phyloP scores from a whole-genome alignment of 2,113 vertebrate genomes.

The Jaculus jaculus region DNA sequence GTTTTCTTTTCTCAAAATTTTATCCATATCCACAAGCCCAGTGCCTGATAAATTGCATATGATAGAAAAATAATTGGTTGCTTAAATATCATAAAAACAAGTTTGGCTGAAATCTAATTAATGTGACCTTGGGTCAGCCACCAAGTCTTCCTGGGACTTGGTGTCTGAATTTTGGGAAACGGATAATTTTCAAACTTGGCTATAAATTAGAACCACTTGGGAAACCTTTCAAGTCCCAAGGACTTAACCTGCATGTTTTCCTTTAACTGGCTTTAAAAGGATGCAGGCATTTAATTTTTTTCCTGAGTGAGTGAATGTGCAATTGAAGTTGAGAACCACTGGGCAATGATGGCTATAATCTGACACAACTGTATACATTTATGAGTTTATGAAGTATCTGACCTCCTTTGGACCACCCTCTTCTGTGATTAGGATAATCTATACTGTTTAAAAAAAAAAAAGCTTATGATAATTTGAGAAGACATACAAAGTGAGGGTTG shows the following conservation, averaged over 20 bases:
- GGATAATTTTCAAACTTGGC: not conserved
- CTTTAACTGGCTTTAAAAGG: constrained; percentile 6
- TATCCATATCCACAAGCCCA: not conserved
- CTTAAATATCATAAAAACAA: not conserved
- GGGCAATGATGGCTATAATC: not conserved
- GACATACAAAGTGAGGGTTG: not conserved
- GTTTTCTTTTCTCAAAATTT: not conserved
- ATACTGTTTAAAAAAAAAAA: not conserved
- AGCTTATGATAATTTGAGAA: not conserved
- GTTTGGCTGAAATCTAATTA: constrained; percentile 1
- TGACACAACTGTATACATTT: not conserved
- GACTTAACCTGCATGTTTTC: not conserved
- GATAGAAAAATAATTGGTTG: not conserved
- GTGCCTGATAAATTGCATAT: not conserved
- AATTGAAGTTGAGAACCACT: not conserved
- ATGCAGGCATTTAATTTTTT: constrained; percentile 10
- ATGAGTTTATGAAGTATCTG: not conserved
- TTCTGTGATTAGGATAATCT: not conserved
- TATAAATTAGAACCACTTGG: not conserved
- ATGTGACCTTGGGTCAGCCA: not conserved
- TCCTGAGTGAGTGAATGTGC: not conserved
- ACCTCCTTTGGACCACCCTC: not conserved
- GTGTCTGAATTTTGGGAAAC: not conserved
- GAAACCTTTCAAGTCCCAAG: not conserved
- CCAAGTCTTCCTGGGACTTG: not conserved